Evolutionary conservation across 2,888 invertebrate genomes (phyloP), one percentile per base, ranked within the genome.

Genomic region (Andrena haemorrhoa): DNA sequence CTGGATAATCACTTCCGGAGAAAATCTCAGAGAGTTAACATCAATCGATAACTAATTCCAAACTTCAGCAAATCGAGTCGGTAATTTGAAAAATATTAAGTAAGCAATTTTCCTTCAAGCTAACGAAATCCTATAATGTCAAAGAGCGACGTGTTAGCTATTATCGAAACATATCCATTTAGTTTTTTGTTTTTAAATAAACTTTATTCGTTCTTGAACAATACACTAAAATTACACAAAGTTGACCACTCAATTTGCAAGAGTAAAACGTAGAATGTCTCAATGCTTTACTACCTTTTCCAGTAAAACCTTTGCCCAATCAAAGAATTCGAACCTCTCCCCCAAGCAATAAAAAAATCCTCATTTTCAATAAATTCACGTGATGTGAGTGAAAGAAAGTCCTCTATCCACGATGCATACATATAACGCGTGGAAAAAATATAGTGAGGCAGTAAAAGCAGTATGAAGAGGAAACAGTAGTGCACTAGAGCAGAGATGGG

Each of bases 11-110:
- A 58, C 29, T 69, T 58, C 10, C 33, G 26, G 23, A n/a, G 31
- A 72, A 51, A 68, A 53, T 5, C 41, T 16, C 35, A 16, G 56
- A 69, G 16, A 35, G 35, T 53, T 56, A 53, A 51, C 6, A 61
- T n/a, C n/a, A 12, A 23, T 23, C 23, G 23, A 23, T 56, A 23
- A 56, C 20, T 1, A 56, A 56, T 56, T 56, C 10, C 4, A 10
- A 56, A 56, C 20, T 51, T 20, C 51, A 2, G n/a, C 3, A 2
- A 51, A 51, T 20, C 51, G 51, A 20, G n/a, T 51, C n/a, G 51
- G 20, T 20, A 51, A 51, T 20, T 41, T 41, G 41, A 41, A 41
- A 41, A 41, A 41, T 41, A 41, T 41, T 41, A 16, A 16, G 5
- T 41, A 1, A 41, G 41, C 1, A 41, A 41, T 41, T 41, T 41